phyloP scores from a whole-genome alignment of 2,113 vertebrate species.

The Malurus cyaneus region DNA sequence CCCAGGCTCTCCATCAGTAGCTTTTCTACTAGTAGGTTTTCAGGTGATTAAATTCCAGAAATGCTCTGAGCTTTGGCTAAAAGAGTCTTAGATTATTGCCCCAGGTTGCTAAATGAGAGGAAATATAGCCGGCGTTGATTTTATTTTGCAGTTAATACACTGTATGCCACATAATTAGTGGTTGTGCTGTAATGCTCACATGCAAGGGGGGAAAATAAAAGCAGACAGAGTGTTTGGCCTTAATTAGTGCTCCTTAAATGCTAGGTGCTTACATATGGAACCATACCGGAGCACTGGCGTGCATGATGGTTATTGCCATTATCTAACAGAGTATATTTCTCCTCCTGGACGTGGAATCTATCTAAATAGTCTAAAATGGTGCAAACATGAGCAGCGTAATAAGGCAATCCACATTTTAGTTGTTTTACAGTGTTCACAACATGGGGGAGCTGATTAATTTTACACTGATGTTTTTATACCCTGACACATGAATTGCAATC shows the following conservation, averaged over 20 bases:
- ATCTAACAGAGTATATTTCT: slow-evolving; percentile 6
- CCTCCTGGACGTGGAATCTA: neutral
- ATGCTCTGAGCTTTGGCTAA: neutral
- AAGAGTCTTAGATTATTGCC: neutral
- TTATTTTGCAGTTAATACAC: neutral
- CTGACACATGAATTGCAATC: neutral
- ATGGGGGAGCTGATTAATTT: neutral
- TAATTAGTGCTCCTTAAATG: slow-evolving; percentile 20
- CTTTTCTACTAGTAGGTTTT: neutral
- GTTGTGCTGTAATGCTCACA: neutral
- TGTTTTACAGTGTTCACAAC: neutral
- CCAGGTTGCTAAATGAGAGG: neutral
- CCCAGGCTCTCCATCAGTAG: neutral
- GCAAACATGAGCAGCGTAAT: neutral
- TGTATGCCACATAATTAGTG: neutral
- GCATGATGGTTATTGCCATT: neutral
- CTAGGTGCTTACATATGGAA: neutral
- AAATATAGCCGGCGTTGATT: neutral
- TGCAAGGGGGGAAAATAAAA: slow-evolving; percentile 33
- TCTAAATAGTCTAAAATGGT: neutral
- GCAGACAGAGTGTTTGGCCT: neutral
- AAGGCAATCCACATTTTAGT: neutral
- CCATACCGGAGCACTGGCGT: accelerated
- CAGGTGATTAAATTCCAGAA: neutral
- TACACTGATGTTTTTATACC: neutral